Evolutionary conservation across 2,797 vertebrate genomes (phyloP), one percentile per base, ranked within the genome.

Genomic region (Acanthiza pusilla): DNA sequence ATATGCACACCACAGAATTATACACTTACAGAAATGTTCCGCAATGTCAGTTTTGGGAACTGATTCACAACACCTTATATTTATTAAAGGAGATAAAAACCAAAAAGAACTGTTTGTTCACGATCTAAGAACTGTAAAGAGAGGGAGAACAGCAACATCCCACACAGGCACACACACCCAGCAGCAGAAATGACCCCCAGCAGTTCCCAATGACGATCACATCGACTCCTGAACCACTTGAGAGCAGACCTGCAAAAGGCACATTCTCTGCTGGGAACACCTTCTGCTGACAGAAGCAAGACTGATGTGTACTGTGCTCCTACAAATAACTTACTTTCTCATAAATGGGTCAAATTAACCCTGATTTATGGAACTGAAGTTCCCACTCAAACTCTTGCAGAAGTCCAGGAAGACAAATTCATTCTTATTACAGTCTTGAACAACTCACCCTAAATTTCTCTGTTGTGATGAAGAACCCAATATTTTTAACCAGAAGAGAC

Each of bases 341-440:
- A 51, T 38, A 82, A 88, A 82, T 17, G 16, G 53, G 75, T 71
- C 71, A 88, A 85, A 90, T 72, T 82, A 85, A 84, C 75, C 40
- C 36, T 32, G 38, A 88, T 60, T 88, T 82, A 89, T 42, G 53
- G 40, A 88, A 81, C 36, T 22, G 21, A 66, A 91, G 38, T 27
- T 75, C 53, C 43, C 70, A 40, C 50, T 55, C n/a, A 51, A 85
- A 78, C 42, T 71, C 54, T 51, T 68, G 65, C 58, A 42, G 15
- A 82, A 67, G 66, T 75, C 54, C 54, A 85, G 36, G 30, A 67
- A 67, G 18, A 78, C 2, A 70, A 84, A 81, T 66, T 71, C 10
- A 27, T 66, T 83, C 23, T 53, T 76, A 55, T 38, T 83, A 79
- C 26, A 85, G 53, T 36, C 32, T 53, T 36, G 66, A 91, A 88